phyloP scores from a whole-genome alignment of 2,113 vertebrate species.

The Bucco capensis region DNA sequence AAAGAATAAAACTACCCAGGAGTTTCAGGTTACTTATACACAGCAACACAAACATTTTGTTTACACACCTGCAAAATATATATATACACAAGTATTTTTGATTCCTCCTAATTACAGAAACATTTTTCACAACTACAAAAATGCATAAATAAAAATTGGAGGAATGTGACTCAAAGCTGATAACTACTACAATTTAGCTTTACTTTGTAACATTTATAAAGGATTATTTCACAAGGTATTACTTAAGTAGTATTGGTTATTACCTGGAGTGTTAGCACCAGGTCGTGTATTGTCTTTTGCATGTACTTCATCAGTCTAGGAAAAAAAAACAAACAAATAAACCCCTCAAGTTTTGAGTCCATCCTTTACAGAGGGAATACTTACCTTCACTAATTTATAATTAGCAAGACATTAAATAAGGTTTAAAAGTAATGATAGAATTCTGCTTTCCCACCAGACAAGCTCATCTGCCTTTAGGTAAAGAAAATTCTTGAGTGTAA shows the following conservation, averaged over 20 bases:
- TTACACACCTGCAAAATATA: neutral
- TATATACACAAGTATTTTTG: neutral
- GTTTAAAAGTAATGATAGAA: neutral
- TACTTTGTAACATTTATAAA: neutral
- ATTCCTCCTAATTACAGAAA: neutral
- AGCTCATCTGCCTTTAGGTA: neutral
- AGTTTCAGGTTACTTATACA: neutral
- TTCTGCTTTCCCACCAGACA: neutral
- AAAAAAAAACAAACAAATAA: neutral
- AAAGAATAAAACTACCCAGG: neutral
- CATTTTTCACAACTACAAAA: neutral
- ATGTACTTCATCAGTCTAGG: conserved; percentile 94
- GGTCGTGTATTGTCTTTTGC: conserved; percentile 92
- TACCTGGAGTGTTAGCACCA: conserved; percentile 86
- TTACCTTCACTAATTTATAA: neutral
- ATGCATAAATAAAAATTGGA: neutral
- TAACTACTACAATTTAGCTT: neutral
- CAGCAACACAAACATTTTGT: neutral
- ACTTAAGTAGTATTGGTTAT: neutral
- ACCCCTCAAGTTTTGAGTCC: neutral
- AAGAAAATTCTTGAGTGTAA: neutral
- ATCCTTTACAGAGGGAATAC: neutral
- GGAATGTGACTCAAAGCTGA: neutral
- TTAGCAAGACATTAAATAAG: neutral
- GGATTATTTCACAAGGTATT: neutral